phyloP scores from a whole-genome alignment of 2,113 vertebrate species.

The Oreochromis spilurus region DNA sequence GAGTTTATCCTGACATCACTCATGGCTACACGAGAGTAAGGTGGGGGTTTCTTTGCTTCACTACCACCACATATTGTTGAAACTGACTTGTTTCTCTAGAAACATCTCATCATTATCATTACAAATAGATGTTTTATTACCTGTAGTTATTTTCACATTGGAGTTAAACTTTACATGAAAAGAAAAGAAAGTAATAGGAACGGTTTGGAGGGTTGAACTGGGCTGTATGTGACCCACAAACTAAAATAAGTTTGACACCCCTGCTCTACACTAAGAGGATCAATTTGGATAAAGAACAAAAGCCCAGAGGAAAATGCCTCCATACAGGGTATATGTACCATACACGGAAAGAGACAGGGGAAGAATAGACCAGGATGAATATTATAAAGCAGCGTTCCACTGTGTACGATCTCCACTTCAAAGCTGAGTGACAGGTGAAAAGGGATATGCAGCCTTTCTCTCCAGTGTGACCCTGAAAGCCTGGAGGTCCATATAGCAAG shows the following conservation, averaged over 20 bases:
- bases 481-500: background rate
- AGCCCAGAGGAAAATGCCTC: background rate
- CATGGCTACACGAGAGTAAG: background rate
- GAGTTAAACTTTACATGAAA: background rate
- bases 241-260: background rate
- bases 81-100: background rate
- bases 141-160: background rate
- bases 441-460: background rate
- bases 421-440: slow-evolving; percentile 7
- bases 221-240: background rate
- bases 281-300: background rate
- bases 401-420: background rate
- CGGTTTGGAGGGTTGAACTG: background rate
- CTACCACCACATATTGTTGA: background rate
- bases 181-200: background rate
- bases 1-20: background rate
- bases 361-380: background rate
- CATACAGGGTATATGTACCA: background rate
- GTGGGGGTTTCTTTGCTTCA: background rate
- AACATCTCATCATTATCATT: background rate
- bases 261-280: background rate
- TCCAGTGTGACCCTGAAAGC: background rate
- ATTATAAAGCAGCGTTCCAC: background rate
- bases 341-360: background rate
- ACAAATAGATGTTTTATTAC: background rate